These are phyloP conservation scores for Musca vetustissima DNA, from an alignment of 1,140 invertebrate species.

Conservation along the genomic window DNA sequence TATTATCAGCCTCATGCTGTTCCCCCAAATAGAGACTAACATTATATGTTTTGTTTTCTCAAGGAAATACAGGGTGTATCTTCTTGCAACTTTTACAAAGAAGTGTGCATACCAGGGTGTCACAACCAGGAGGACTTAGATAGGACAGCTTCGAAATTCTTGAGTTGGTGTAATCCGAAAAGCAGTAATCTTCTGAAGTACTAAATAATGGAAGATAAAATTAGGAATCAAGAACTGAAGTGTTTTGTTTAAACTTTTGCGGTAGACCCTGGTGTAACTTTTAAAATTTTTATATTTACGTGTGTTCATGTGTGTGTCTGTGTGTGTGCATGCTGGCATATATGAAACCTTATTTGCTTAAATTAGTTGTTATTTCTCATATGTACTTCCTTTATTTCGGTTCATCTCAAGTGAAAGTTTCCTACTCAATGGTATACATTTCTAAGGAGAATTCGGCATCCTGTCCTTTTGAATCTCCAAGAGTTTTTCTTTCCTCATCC, in stretches of 20 bases:
- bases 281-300: no score
- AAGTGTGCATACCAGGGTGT: no score
- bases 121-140: no score
- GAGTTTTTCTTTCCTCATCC: neutral
- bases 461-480: no score
- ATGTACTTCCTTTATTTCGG: neutral
- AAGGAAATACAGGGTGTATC: neutral
- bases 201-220: no score
- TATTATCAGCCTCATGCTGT: conserved; percentile 17
- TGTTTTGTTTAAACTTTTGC: neutral
- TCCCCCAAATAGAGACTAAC: neutral
- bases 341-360: neutral
- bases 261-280: neutral
- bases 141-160: no score
- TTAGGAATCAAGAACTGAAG: neutral
- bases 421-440: neutral
- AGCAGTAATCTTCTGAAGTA: no score
- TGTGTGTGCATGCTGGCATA: neutral
- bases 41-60: neutral
- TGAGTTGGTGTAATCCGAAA: no score
- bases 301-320: neutral
- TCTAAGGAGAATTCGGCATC: no score
- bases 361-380: conserved; percentile 7
- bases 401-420: conserved; percentile 10
- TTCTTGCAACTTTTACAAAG: no score